Conservation (phyloP, 1,140 invertebrate species). For the Acyrthosiphon pisum region DNA sequence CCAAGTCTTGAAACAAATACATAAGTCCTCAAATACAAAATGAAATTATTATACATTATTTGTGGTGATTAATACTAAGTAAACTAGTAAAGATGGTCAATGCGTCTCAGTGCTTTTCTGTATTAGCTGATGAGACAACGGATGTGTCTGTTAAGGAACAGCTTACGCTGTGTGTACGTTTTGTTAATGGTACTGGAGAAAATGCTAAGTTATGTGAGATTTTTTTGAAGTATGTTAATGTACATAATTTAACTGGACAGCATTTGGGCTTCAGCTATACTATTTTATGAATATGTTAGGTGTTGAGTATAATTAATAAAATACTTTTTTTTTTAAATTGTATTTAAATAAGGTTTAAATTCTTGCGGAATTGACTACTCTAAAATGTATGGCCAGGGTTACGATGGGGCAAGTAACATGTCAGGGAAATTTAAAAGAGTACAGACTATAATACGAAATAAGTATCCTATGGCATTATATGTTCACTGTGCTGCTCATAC, state of each 20-base stretch:
- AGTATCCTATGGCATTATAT: conserved; percentile 52
- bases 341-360: conserved; percentile 32
- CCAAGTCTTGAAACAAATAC: background rate
- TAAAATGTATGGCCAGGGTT: conserved; percentile 54
- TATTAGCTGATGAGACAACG: background rate
- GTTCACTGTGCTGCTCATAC: conserved; percentile 55
- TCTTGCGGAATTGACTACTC: conserved; percentile 23
- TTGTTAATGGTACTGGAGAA: background rate
- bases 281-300: background rate
- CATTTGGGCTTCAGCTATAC: background rate
- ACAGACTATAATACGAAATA: conserved; percentile 28
- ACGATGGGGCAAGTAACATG: conserved; percentile 53
- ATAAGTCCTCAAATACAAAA: background rate
- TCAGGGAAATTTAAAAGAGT: conserved; percentile 54
- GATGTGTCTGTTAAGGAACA: background rate
- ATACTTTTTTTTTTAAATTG: too few relatives aligned
- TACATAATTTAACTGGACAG: background rate
- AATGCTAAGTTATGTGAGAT: background rate
- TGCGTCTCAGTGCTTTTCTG: background rate
- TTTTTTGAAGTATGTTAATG: background rate
- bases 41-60: background rate
- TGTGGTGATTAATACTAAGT: background rate
- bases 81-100: background rate
- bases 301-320: background rate
- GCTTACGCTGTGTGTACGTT: conserved; percentile 18